phyloP scores from a whole-genome alignment of 2,888 invertebrate species.

The Syritta pipiens region DNA sequence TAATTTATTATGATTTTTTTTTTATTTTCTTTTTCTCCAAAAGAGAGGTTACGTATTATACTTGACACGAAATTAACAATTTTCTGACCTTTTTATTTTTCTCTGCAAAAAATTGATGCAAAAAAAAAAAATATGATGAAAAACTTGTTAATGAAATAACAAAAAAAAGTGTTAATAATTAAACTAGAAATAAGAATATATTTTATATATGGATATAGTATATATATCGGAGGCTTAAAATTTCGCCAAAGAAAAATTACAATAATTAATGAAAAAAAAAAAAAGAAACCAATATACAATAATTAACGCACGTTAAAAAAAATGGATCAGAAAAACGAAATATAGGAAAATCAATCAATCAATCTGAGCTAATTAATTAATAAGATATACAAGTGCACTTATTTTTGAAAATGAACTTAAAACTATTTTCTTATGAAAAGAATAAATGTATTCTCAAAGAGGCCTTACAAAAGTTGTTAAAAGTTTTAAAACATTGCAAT shows the following conservation, averaged over 20 bases:
- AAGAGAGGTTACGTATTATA: neutral
- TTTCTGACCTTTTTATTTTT: neutral
- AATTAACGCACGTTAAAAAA: slow-evolving; percentile 25
- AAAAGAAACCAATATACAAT: slow-evolving; percentile 44
- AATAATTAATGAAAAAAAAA: slow-evolving; percentile 48
- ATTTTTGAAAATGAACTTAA: slow-evolving; percentile 30
- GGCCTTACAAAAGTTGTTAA: slow-evolving; percentile 58
- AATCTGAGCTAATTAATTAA: slow-evolving; percentile 27
- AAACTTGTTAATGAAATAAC: slow-evolving; percentile 22
- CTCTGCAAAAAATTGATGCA: slow-evolving; percentile 14
- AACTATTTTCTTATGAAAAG: slow-evolving; percentile 23
- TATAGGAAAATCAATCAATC: slow-evolving; percentile 3
- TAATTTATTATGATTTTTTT: slow-evolving; percentile 59
- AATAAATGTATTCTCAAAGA: slow-evolving; percentile 56
- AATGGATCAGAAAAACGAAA: slow-evolving; percentile 25
- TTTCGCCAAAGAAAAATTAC: slow-evolving; percentile 68
- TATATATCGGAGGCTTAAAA: slow-evolving; percentile 69
- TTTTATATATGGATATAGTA: slow-evolving; percentile 67
- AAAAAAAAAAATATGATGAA: slow-evolving; percentile 18
- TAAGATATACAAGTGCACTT: slow-evolving; percentile 53
- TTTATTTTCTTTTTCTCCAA: slow-evolving; percentile 19
- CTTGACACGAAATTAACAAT: neutral
- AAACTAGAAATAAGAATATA: slow-evolving; percentile 50
- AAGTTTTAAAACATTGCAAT: slow-evolving; percentile 29
- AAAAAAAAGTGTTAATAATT: slow-evolving; percentile 57